Evolutionary conservation across 2,113 vertebrate species (phyloP), one percentile per base, ranked within the genome.

Genomic region (Carassius auratus): DNA sequence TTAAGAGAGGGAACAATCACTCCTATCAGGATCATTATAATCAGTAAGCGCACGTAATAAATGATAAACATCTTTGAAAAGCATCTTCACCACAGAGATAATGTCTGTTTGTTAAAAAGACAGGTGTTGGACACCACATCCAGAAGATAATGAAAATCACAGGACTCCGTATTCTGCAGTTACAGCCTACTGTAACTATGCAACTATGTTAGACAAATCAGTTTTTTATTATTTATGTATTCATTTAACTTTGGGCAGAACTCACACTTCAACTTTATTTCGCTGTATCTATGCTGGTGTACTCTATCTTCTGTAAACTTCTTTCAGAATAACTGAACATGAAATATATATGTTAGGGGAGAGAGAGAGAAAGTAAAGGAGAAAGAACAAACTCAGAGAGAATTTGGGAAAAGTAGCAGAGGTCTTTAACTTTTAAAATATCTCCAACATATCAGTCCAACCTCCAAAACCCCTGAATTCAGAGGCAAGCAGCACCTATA

Each of bases 1-100:
- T 84, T 85, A 83, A 73, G 42, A 61, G 73, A 85, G 55, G 26
- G 17, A 77, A 82, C 61, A 85, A 88, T 88, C 62, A 88, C 83
- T 81, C 77, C 45, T 55, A 81, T 86, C 82, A 77, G 50, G 73
- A 36, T 86, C 80, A 85, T 88, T 88, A 85, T 82, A 88, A 88
- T 88, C 85, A 88, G 83, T 14, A 68, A 52, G 69, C 17, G 17
- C 59, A 30, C 7, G 52, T 61, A 61, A 88, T 82, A 85, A 62
- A 55, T 71, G 59, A 88, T 86, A 83, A 81, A 85, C 81, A 76
- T 80, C 38, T 86, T 85, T 82, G 57, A 82, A 82, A 30, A 55
- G 42, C 61, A 30, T 42, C 23, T 71, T 69, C 77, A 88, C 83
- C 15, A 62, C 71, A 52, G 77, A 52, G 71, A 64, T 83, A 76